Conservation (phyloP, 2,113 vertebrate genomes). For the Cichladusa arquata region DNA sequence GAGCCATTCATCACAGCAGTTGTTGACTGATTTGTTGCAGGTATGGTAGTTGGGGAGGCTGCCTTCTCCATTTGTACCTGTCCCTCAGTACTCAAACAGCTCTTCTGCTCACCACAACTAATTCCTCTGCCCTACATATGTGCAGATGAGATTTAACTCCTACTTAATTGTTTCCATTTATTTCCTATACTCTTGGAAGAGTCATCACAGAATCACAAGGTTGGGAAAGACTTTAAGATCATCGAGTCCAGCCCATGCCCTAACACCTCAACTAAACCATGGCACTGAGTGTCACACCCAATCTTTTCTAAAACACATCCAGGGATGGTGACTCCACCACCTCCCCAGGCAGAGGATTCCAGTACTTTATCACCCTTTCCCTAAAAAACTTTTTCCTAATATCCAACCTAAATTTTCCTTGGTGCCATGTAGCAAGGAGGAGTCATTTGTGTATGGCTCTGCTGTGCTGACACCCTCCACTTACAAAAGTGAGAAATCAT, state of each 20-base stretch:
- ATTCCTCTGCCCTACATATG: neutral
- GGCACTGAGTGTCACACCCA: neutral
- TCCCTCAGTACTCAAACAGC: neutral
- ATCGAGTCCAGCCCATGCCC: neutral
- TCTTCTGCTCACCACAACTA: neutral
- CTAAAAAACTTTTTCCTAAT: neutral
- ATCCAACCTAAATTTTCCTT: neutral
- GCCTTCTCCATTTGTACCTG: neutral
- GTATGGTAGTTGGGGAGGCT: neutral
- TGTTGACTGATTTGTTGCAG: neutral
- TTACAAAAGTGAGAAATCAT: constrained; percentile 15
- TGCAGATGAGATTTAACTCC: neutral
- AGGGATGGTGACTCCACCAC: neutral
- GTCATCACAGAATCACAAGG: neutral
- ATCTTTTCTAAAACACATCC: neutral
- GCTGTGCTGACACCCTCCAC: constrained; percentile 13
- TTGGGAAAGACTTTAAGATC: neutral
- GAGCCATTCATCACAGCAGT: neutral
- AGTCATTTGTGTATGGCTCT: neutral
- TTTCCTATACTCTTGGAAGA: neutral
- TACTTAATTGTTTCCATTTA: neutral
- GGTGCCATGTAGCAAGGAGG: neutral
- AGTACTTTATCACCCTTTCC: neutral
- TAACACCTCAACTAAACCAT: neutral
- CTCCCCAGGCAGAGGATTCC: neutral